phyloP scores from a whole-genome alignment of 2,888 invertebrate species.

The Cosmorhoe ocellata region DNA sequence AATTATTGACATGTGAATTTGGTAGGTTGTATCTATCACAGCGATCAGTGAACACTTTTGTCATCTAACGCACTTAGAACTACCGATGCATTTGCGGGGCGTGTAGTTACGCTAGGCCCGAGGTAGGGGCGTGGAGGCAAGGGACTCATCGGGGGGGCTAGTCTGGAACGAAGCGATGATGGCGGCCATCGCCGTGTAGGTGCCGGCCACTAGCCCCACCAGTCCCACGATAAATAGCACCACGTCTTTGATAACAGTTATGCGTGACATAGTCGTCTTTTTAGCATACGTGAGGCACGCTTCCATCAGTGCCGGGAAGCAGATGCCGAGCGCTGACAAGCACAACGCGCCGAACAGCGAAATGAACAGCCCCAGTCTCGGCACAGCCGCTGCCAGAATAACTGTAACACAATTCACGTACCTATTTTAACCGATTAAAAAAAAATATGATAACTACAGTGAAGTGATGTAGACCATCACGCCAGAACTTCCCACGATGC shows the following conservation, averaged over 20 bases:
- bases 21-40: slow-evolving; percentile 1
- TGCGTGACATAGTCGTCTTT: slow-evolving; percentile 60
- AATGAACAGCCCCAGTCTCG: slow-evolving; percentile 90
- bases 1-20: background rate
- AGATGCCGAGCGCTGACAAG: slow-evolving; percentile 92
- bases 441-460: no score
- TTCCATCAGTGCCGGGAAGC: slow-evolving; percentile 90
- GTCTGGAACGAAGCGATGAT: slow-evolving; percentile 74
- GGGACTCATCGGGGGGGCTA: background rate
- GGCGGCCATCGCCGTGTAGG: slow-evolving; percentile 83
- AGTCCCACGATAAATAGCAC: slow-evolving; percentile 83
- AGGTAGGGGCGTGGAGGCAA: no score
- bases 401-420: slow-evolving; percentile 78
- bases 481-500: no score
- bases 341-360: slow-evolving; percentile 93
- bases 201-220: slow-evolving; percentile 85
- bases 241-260: slow-evolving; percentile 71
- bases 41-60: slow-evolving; percentile 2
- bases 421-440: no score
- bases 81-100: background rate
- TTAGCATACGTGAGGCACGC: slow-evolving; percentile 79
- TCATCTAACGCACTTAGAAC: background rate
- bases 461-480: no score
- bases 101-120: background rate
- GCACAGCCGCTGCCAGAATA: slow-evolving; percentile 88